Percentiles rank a stretch among this genome's conserved stretches.
Evolutionary conservation across 2,888 invertebrate genomes (phyloP).

Genomic region (Oeneis ivallda): DNA sequence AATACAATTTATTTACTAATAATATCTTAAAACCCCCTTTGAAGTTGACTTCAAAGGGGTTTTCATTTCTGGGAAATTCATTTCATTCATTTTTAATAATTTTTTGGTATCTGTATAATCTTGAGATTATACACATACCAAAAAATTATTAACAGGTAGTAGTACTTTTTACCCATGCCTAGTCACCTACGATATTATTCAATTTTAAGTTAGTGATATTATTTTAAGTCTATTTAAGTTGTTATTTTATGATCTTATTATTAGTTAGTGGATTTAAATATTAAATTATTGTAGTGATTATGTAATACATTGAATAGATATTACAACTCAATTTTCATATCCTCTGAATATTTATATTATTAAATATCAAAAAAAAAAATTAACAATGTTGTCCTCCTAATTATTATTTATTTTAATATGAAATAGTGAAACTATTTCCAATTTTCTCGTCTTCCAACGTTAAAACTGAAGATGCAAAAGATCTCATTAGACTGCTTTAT

Average conservation of each 20-base stretch:
- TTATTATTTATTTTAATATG: neutral
- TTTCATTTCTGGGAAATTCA: no score
- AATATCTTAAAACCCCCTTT: no score
- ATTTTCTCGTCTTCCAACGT: slow-evolving; percentile 42
- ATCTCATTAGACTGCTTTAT: slow-evolving; percentile 34
- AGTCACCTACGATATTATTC: no score
- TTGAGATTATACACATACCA: no score
- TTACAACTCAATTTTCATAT: slow-evolving; percentile 1
- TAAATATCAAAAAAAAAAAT: neutral
- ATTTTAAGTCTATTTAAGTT: neutral
- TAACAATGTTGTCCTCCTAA: neutral
- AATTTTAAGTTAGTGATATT: neutral
- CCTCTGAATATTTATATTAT: neutral
- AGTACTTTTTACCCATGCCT: no score
- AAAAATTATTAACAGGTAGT: no score
- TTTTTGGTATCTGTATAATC: no score
- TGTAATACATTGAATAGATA: no score
- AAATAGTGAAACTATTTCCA: slow-evolving; percentile 24
- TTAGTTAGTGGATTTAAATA: neutral
- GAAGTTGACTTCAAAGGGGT: no score
- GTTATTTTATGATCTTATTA: neutral
- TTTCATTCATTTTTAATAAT: no score
- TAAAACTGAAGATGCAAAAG: slow-evolving; percentile 28
- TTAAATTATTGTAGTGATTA: neutral
- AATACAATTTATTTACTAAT: no score